Evolutionary conservation across 2,113 vertebrate genomes (phyloP), one percentile per base, ranked within the genome.

Genomic region (Jacana jacana): DNA sequence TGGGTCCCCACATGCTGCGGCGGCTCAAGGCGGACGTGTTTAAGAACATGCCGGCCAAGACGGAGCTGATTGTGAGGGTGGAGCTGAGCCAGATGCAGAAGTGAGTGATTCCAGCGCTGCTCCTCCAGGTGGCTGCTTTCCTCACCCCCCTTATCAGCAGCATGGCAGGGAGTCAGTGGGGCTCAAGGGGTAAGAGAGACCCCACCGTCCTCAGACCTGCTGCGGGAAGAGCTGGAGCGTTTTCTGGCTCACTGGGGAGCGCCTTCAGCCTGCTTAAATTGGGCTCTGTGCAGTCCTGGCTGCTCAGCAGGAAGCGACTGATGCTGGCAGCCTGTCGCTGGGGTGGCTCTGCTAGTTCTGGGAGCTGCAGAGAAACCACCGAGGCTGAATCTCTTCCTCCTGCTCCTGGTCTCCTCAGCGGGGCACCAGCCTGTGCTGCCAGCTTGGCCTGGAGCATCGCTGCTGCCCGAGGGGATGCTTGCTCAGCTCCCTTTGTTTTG

Each of bases 81-180:
- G 99, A 99, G 96, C 98, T 99, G 63, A 99, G 99, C 95, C 99
- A 99, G 95, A 99, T 99, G 99, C 99, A 99, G 97, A 99, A 99
- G 99, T 99, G 96, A 98, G 88, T 88, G 33, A 27, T 10, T 44
- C 28, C 18, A 8, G 57, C 4, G 7, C 28, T 2, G 11, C 27
- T 37, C 30, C 54, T 35, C 18, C 0, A 16, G 16, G 30, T 10
- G 48, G 19, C 77, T 55, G 7, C 24, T 69, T 46, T 30, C 27
- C 60, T 35, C 44, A 18, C 17, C 30, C 7, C 0, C 42, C 28
- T 25, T 28, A 2, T 44, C 48, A 14, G 61, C 9, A 17, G 17
- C 22, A 4, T 0, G 0, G 28, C 0, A 7, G 28, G 72, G 60
- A 1, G 3, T 35, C 22, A 2, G 11, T 3, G 20, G 44, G 37